phyloP scores from a whole-genome alignment of 2,113 vertebrate species.

The Pseudopipra pipra region DNA sequence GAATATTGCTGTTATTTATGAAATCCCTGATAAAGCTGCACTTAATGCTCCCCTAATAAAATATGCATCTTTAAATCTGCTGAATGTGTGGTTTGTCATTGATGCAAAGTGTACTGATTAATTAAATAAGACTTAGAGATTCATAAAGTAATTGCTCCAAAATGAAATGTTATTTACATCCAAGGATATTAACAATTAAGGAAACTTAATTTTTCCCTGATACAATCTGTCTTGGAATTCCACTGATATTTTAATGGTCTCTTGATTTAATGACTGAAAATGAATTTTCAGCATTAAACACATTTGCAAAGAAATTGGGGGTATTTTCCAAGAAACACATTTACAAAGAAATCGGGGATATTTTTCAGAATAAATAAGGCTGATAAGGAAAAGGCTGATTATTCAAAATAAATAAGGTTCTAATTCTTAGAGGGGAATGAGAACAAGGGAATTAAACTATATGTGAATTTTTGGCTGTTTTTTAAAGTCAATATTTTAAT shows the following conservation, averaged over 20 bases:
- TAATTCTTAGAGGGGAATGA: neutral
- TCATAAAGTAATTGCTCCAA: constrained; percentile 39
- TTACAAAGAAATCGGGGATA: neutral
- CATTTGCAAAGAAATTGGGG: neutral
- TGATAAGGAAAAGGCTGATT: neutral
- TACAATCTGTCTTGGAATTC: constrained; percentile 16
- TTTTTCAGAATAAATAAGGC: neutral
- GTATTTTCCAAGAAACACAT: neutral
- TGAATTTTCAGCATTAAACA: constrained; percentile 11
- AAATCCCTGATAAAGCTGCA: constrained; percentile 33
- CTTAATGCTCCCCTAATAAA: constrained; percentile 26
- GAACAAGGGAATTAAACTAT: accelerated
- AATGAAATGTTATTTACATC: constrained; percentile 62
- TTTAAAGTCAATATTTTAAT: neutral
- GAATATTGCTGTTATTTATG: constrained; percentile 50
- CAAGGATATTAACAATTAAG: constrained; percentile 44
- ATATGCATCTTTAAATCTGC: constrained; percentile 31
- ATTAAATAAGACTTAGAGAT: constrained; percentile 63
- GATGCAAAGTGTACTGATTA: constrained; percentile 52
- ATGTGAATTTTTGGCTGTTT: accelerated
- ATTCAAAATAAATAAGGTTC: neutral
- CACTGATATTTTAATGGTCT: neutral
- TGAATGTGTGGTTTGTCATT: constrained; percentile 23
- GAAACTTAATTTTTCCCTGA: constrained; percentile 50
- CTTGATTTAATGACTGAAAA: constrained; percentile 23